A percentile compares a stretch with the other conserved stretches of the same genome.
phyloP scores from a whole-genome alignment of 2,888 invertebrate genomes.

The Noctua janthe region DNA sequence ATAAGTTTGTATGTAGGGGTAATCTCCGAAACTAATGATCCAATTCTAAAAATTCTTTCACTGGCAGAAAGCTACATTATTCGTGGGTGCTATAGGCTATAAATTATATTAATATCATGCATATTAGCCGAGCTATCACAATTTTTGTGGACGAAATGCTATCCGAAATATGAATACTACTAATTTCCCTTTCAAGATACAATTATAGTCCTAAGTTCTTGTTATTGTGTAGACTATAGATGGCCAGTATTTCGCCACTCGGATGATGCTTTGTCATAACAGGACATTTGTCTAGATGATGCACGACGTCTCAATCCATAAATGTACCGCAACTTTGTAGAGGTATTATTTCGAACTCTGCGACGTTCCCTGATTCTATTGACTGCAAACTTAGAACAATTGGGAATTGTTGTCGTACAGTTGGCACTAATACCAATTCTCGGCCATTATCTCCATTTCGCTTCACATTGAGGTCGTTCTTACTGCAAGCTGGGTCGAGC shows the following conservation, averaged over 20 bases:
- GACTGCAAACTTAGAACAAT: conserved; percentile 5
- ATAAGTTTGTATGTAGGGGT: too few species aligned
- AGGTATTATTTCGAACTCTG: background rate
- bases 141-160: too few species aligned
- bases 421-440: conserved; percentile 65
- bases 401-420: conserved; percentile 30
- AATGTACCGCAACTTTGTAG: background rate
- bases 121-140: too few species aligned
- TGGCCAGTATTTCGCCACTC: background rate
- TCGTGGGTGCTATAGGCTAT: too few species aligned
- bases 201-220: background rate
- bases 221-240: background rate
- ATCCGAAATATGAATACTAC: background rate
- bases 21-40: too few species aligned
- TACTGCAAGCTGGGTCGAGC: conserved; percentile 73
- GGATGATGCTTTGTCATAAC: background rate
- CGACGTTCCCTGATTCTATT: background rate
- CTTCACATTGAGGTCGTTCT: conserved; percentile 75
- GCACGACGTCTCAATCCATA: background rate
- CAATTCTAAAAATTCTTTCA: too few species aligned
- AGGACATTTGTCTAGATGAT: background rate
- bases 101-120: too few species aligned
- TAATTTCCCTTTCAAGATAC: background rate
- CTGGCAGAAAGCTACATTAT: too few species aligned
- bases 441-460: conserved; percentile 67